Evolutionary conservation across 2,113 vertebrate species (phyloP).

Genomic region (Callocephalon fimbriatum): DNA sequence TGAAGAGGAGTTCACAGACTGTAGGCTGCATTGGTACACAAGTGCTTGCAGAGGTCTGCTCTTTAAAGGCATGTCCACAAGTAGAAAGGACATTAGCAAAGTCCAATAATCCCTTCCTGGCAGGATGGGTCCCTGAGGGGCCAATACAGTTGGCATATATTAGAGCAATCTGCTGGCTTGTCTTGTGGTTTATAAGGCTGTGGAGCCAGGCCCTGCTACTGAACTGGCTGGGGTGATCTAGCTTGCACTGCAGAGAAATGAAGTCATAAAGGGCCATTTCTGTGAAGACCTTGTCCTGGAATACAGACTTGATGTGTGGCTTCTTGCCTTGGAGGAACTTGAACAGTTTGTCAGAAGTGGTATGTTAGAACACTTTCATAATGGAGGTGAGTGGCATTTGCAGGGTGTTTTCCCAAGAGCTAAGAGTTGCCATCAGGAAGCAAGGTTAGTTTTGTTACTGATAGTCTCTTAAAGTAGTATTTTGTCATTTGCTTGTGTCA

Average conservation of each 20-base stretch:
- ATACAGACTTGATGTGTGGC: not conserved
- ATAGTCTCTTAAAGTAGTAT: not conserved
- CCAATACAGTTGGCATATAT: not conserved
- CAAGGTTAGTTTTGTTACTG: not conserved
- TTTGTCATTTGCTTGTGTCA: not conserved
- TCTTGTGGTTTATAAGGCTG: accelerated
- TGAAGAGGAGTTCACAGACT: not conserved
- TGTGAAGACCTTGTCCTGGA: not conserved
- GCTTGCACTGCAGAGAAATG: not conserved
- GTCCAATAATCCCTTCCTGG: not conserved
- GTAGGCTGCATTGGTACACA: not conserved
- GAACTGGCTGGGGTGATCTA: not conserved
- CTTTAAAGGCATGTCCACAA: not conserved
- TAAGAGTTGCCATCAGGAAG: not conserved
- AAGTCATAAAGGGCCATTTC: not conserved
- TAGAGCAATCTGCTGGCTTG: not conserved
- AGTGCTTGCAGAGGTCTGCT: not conserved
- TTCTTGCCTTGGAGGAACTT: not conserved
- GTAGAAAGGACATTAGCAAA: not conserved
- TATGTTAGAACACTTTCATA: not conserved
- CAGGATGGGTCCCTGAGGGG: not conserved
- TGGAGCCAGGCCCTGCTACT: not conserved
- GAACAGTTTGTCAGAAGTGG: not conserved
- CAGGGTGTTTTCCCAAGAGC: not conserved
- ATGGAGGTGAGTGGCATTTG: not conserved